Evolutionary conservation across 2,888 invertebrate genomes (phyloP).

Genomic region (Philaethria dido): DNA sequence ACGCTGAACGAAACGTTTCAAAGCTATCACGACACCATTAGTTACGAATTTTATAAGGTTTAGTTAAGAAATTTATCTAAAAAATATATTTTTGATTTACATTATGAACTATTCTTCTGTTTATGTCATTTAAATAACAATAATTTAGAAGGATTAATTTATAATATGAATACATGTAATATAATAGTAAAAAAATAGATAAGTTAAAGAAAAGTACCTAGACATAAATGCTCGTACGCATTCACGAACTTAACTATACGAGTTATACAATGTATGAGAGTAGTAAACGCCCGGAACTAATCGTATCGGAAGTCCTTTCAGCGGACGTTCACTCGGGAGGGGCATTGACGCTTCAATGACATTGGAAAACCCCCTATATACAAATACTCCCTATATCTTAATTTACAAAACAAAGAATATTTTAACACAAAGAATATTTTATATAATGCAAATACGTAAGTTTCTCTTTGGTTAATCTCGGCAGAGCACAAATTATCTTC

Average conservation of each 20-base stretch:
- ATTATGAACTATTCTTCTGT: too few relatives aligned
- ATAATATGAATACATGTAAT: too few relatives aligned
- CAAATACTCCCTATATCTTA: not conserved
- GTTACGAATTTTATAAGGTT: too few relatives aligned
- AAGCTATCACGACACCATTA: too few relatives aligned
- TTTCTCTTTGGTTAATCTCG: too few relatives aligned
- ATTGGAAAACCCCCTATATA: constrained; percentile 17
- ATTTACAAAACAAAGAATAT: not conserved
- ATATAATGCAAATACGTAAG: too few relatives aligned
- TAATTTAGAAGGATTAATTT: too few relatives aligned
- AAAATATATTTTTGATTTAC: too few relatives aligned
- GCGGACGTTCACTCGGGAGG: constrained; percentile 69
- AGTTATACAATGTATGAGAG: constrained; percentile 28
- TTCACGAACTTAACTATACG: constrained; percentile 27
- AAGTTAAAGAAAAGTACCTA: not conserved
- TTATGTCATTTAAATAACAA: not conserved
- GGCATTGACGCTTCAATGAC: constrained; percentile 43
- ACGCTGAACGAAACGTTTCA: too few relatives aligned
- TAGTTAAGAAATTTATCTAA: too few relatives aligned
- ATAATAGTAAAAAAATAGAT: not conserved
- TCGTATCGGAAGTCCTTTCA: constrained; percentile 72
- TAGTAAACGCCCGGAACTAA: constrained; percentile 63
- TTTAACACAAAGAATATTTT: not conserved
- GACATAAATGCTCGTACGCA: constrained; percentile 6
- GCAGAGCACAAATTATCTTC: too few relatives aligned